Evolutionary conservation across 2,888 invertebrate species (phyloP).

Genomic region (Eristalis tenax): DNA sequence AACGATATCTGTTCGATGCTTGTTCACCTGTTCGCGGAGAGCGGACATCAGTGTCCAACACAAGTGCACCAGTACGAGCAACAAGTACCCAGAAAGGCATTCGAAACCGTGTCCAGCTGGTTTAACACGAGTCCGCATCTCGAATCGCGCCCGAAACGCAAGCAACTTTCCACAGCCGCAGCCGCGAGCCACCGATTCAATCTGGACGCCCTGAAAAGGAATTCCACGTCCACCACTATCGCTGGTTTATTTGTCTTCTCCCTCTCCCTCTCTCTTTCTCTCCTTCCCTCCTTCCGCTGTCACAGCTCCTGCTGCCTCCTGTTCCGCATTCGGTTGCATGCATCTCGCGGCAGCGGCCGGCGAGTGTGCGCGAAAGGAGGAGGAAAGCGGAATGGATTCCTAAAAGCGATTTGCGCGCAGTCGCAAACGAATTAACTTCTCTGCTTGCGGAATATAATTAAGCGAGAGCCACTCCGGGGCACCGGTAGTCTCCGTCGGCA

Average conservation of each 20-base stretch:
- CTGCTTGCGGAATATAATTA: constrained; percentile 68
- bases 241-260: constrained; percentile 7
- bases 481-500: constrained; percentile 49
- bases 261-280: constrained; percentile 13
- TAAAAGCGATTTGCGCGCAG: constrained; percentile 53
- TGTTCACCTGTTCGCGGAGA: constrained; percentile 42
- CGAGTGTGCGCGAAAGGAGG: neutral
- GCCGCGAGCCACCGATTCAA: constrained; percentile 22
- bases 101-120: constrained; percentile 63
- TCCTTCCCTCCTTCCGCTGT: neutral
- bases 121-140: constrained; percentile 64
- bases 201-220: constrained; percentile 65
- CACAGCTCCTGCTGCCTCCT: constrained; percentile 9
- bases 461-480: constrained; percentile 44
- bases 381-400: constrained; percentile 47
- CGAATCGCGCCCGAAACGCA: constrained; percentile 9
- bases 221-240: constrained; percentile 32
- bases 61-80: constrained; percentile 37
- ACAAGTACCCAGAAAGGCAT: constrained; percentile 52
- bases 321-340: constrained; percentile 48
- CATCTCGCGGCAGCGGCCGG: neutral
- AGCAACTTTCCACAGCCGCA: constrained; percentile 40
- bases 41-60: constrained; percentile 19
- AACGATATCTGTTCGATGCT: constrained; percentile 7
- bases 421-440: constrained; percentile 62